These are phyloP conservation scores for Campoplex capitator DNA, from an alignment of 2,888 invertebrate genomes.

Conservation along the genomic window DNA sequence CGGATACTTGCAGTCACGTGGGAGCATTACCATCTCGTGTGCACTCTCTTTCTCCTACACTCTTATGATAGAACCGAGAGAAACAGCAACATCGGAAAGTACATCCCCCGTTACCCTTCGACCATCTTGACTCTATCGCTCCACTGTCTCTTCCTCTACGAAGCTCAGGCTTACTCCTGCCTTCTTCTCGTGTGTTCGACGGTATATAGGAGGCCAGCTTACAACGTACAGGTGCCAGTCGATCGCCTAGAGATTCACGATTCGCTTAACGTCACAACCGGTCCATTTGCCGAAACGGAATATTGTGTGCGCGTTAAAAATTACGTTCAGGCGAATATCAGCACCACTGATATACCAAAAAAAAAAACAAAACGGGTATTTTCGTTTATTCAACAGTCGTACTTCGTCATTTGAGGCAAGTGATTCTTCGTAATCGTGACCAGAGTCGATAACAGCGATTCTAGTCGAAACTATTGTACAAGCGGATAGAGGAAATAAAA, in stretches of 20 bases:
- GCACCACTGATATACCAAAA: not conserved
- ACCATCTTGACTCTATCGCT: conserved; percentile 36
- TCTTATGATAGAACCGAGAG: conserved; percentile 10
- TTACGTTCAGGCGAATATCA: no score
- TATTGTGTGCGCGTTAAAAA: conserved; percentile 47
- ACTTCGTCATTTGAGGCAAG: not conserved
- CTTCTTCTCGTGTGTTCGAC: conserved; percentile 44
- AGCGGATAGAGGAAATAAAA: not conserved
- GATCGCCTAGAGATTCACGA: conserved; percentile 69
- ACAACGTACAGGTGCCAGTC: conserved; percentile 70
- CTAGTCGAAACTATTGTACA: not conserved
- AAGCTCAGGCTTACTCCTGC: conserved; percentile 40
- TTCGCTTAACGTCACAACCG: conserved; percentile 54
- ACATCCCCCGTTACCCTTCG: conserved; percentile 60
- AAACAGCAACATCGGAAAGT: conserved; percentile 44
- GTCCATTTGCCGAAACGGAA: conserved; percentile 32
- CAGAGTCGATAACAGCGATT: not conserved
- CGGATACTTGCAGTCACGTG: conserved; percentile 56
- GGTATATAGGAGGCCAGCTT: conserved; percentile 70
- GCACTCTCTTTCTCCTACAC: not conserved
- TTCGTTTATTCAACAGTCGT: not conserved
- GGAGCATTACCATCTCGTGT: conserved; percentile 57
- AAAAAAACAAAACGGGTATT: not conserved
- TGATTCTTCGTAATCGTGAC: not conserved
- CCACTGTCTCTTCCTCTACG: conserved; percentile 59